A percentile compares a stretch with the other conserved stretches of the same genome.
phyloP scores from a whole-genome alignment of 2,797 vertebrate genomes.

The Eleutherodactylus coqui region DNA sequence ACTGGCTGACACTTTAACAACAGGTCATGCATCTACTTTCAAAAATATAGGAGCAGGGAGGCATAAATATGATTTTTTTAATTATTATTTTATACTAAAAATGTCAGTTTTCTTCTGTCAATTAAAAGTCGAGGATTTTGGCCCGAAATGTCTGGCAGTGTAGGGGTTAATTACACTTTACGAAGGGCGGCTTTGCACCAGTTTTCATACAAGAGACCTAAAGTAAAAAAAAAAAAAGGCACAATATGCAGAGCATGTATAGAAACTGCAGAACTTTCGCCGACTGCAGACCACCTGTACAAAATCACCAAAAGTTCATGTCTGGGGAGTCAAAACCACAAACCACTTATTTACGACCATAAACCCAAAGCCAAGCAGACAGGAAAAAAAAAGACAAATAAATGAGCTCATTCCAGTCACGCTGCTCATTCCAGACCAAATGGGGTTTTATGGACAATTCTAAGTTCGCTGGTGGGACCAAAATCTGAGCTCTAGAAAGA shows the following conservation, averaged over 20 bases:
- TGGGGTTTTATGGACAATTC: not conserved
- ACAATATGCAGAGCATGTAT: not conserved
- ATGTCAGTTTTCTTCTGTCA: no score
- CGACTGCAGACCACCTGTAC: not conserved
- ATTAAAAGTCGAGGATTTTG: no score
- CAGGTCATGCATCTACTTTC: no score
- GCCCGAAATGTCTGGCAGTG: no score
- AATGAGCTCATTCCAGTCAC: not conserved
- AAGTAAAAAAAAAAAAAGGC: no score
- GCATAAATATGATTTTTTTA: no score
- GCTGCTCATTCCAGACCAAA: not conserved
- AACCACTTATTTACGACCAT: slow-evolving; percentile 28
- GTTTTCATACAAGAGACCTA: not conserved
- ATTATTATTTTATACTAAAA: no score
- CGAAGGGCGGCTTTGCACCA: no score
- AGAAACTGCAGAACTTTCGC: not conserved
- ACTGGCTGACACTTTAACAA: no score
- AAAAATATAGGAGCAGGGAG: no score
- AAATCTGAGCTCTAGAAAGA: not conserved
- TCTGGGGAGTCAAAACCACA: slow-evolving; percentile 38
- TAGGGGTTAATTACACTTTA: no score
- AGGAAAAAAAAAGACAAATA: not conserved
- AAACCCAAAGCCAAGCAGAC: slow-evolving; percentile 15
- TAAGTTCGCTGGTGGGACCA: not conserved
- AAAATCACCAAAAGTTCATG: not conserved